Evolutionary conservation across 2,113 vertebrate genomes (phyloP).

Genomic region (Salvelinus sp.): DNA sequence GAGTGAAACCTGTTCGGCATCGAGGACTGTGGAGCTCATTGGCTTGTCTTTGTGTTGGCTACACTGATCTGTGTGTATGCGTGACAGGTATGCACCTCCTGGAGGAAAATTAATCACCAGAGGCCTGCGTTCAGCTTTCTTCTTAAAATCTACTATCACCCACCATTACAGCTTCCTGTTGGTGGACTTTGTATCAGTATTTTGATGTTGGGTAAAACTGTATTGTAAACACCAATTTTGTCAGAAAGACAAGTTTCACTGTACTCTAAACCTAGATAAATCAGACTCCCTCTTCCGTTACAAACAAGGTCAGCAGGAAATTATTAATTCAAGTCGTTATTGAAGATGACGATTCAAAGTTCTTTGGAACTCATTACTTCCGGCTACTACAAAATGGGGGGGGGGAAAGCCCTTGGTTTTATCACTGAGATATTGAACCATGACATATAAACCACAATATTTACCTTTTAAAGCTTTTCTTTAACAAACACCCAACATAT

Average conservation of each 20-base stretch:
- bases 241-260: background rate
- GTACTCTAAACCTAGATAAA: too few relatives aligned
- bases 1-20: background rate
- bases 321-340: too few relatives aligned
- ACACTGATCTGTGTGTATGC: conserved; percentile 36
- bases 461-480: too few relatives aligned
- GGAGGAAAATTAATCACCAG: background rate
- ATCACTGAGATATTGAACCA: too few relatives aligned
- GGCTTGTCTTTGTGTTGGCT: conserved; percentile 41
- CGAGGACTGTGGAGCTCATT: conserved; percentile 31
- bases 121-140: background rate
- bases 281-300: too few relatives aligned
- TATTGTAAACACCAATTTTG: background rate
- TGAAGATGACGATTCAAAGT: too few relatives aligned
- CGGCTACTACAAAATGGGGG: too few relatives aligned
- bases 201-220: background rate
- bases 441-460: too few relatives aligned
- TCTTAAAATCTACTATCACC: background rate
- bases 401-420: too few relatives aligned
- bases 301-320: too few relatives aligned
- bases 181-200: background rate
- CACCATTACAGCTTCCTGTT: background rate
- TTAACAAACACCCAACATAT: too few relatives aligned
- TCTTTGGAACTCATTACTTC: too few relatives aligned
- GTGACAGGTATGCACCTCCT: conserved; percentile 43